phyloP scores from a whole-genome alignment of 2,113 vertebrate species.

The Lophochroa leadbeateri region DNA sequence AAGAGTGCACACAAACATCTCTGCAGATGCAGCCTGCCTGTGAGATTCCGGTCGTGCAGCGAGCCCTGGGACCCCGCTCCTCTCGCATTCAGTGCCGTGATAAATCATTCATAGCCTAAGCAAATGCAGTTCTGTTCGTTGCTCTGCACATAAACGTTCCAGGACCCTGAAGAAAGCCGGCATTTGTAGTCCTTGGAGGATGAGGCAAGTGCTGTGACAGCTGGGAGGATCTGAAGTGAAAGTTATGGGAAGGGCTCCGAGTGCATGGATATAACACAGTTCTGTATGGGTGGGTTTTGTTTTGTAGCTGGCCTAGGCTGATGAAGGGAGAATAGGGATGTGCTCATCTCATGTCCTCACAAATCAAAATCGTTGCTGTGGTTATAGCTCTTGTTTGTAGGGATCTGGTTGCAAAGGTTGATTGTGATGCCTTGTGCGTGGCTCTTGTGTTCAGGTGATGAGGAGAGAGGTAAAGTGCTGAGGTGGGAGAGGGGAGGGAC shows the following conservation, averaged over 20 bases:
- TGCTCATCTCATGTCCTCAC: background rate
- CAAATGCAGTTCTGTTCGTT: slow-evolving; percentile 29
- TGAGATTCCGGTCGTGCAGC: slow-evolving; percentile 25
- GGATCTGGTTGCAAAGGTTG: background rate
- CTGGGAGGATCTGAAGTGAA: slow-evolving; percentile 25
- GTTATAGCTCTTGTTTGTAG: background rate
- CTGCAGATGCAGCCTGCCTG: slow-evolving; percentile 41
- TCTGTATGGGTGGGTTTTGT: background rate
- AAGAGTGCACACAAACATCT: slow-evolving; percentile 54
- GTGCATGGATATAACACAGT: background rate
- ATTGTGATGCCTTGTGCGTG: background rate
- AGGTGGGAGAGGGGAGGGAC: background rate
- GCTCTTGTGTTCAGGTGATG: background rate
- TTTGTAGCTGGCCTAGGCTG: background rate
- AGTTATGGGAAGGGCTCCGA: background rate
- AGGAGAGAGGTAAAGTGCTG: background rate
- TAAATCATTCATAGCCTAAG: slow-evolving; percentile 68
- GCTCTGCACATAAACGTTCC: slow-evolving; percentile 29
- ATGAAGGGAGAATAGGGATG: background rate
- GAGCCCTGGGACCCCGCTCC: slow-evolving; percentile 51
- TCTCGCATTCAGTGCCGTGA: slow-evolving; percentile 24
- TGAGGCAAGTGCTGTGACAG: slow-evolving; percentile 24
- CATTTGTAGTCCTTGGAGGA: slow-evolving; percentile 43
- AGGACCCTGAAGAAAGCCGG: slow-evolving; percentile 26
- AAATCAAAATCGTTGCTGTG: background rate